phyloP scores from a whole-genome alignment of 2,113 vertebrate species.

The Corydoras sp. region DNA sequence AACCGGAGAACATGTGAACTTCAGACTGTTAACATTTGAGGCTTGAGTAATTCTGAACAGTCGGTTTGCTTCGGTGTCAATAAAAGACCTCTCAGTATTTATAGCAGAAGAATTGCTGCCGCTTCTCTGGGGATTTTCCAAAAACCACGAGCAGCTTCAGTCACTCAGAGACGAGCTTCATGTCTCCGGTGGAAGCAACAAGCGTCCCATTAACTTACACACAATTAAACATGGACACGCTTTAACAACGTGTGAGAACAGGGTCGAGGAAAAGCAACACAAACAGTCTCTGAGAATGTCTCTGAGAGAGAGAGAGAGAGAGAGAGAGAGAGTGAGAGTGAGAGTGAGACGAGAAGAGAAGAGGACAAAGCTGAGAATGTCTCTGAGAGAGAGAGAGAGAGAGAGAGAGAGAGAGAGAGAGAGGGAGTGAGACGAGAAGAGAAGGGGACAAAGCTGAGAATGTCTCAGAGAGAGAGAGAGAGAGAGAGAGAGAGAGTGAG shows the following conservation, averaged over 20 bases:
- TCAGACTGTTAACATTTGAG: not conserved
- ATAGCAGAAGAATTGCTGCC: not conserved
- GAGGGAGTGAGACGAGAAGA: too few species aligned
- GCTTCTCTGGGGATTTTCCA: conserved; percentile 1
- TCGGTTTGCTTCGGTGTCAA: not conserved
- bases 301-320: conserved; percentile 10
- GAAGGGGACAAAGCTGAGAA: too few species aligned
- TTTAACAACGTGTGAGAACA: not conserved
- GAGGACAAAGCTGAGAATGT: too few species aligned
- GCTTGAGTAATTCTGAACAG: conserved; percentile 1
- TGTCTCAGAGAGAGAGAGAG: too few species aligned
- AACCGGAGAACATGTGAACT: not conserved
- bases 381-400: too few species aligned
- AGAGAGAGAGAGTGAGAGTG: conserved; percentile 9
- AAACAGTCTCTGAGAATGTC: conserved; percentile 8
- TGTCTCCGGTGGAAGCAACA: too few species aligned
- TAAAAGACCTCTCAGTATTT: conserved; percentile 10
- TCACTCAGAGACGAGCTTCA: too few species aligned
- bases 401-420: too few species aligned
- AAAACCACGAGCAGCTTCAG: not conserved
- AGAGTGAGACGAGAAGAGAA: not conserved
- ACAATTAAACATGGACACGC: conserved; percentile 18
- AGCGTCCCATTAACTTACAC: not conserved
- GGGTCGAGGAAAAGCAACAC: conserved; percentile 7
- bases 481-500: too few species aligned